These are phyloP conservation scores for Electrophaes corylata DNA, from an alignment of 2,888 invertebrate species.

Conservation along the genomic window DNA sequence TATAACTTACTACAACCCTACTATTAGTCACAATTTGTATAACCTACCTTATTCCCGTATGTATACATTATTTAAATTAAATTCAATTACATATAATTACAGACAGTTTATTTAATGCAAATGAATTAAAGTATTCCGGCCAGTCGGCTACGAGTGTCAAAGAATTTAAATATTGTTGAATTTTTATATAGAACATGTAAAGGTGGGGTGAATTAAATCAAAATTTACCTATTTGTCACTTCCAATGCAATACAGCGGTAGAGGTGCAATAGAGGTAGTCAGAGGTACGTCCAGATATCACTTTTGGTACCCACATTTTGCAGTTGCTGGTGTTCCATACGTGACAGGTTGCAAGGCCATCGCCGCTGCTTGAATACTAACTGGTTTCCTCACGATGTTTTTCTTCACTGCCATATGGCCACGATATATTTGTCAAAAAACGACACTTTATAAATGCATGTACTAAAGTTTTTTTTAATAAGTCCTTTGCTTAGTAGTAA, in stretches of 20 bases:
- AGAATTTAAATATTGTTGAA: constrained; percentile 23
- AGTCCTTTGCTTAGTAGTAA: too few relatives aligned
- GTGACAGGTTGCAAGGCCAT: too few relatives aligned
- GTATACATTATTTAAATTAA: constrained; percentile 24
- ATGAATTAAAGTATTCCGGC: constrained; percentile 36
- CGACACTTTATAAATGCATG: too few relatives aligned
- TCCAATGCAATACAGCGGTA: neutral
- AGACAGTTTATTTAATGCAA: constrained; percentile 53
- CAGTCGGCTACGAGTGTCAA: constrained; percentile 28
- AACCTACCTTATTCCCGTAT: constrained; percentile 38
- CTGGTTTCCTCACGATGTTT: too few relatives aligned
- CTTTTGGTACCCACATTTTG: too few relatives aligned
- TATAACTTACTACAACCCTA: neutral
- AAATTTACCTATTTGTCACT: constrained; percentile 19
- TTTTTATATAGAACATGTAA: constrained; percentile 17
- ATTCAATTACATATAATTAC: constrained; percentile 39
- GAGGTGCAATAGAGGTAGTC: too few relatives aligned
- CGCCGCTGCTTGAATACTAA: too few relatives aligned
- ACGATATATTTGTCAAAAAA: too few relatives aligned
- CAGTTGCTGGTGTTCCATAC: too few relatives aligned
- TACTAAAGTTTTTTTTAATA: too few relatives aligned
- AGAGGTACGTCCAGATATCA: too few relatives aligned
- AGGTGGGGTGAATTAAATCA: constrained; percentile 15
- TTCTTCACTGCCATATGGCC: too few relatives aligned
- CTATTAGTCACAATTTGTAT: constrained; percentile 23